Evolutionary conservation across 2,113 vertebrate species (phyloP), one percentile per base, ranked within the genome.

Genomic region (western clawed frog (Xenopus tropicalis)): DNA sequence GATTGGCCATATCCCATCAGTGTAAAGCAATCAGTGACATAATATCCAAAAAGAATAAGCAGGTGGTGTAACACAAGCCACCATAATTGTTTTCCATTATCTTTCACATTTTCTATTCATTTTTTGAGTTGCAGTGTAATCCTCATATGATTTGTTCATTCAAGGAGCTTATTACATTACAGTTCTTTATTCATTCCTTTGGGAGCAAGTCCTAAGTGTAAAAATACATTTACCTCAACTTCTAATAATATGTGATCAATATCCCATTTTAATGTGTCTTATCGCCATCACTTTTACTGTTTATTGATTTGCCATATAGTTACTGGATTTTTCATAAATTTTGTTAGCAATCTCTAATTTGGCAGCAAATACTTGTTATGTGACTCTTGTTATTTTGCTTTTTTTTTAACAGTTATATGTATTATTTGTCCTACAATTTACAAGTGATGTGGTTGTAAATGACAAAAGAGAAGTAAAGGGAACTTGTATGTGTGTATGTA

Each of bases 111-210:
- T 54, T 54, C 52, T 54, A 54, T 54, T 54, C 52, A 17, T 54
- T 54, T n/a, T 13, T 17, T 48, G 46, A 11, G 16, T 48, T 48
- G 46, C 46, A 48, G 16, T 48, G 12, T 17, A 48, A 48, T 48
- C 52, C 52, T 54, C 52, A 54, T n/a, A 54, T 54, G 9, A n/a
- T 54, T 54, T 54, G 52, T 54, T 54, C 52, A n/a, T n/a, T n/a
- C 52, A 4, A 54, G 52, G 8, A 54, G 14, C 19, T 54, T n/a
- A n/a, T 54, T 54, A 17, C 52, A 54, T 9, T n/a, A 4, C 9
- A 54, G 19, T 54, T n/a, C 19, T n/a, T n/a, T n/a, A 54, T 9
- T n/a, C 19, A n/a, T 54, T 17, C 52, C 52, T 54, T 1, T 54
- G 52, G 52, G 52, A 54, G 52, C 9, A 17, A 54, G n/a, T 54